Conservation (phyloP, 2,888 invertebrate genomes). For the Zygothrica quintamaculata region DNA sequence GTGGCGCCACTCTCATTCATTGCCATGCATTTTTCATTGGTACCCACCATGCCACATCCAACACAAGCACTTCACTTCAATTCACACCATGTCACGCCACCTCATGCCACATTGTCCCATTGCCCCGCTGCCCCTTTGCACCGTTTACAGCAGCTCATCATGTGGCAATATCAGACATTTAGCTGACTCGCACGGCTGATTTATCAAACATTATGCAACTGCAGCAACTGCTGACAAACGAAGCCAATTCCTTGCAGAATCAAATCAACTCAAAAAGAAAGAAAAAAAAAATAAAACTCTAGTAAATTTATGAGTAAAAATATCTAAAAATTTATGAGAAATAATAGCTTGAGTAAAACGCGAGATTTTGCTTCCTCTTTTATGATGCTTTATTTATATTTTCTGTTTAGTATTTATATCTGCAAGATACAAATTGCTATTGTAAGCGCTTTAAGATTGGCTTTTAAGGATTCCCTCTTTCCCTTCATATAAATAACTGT, state of each 20-base stretch:
- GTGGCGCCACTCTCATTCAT: conserved; percentile 37
- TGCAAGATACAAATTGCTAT: too few species aligned
- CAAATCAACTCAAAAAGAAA: too few species aligned
- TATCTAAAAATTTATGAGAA: too few species aligned
- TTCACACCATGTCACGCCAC: neutral
- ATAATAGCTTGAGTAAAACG: too few species aligned
- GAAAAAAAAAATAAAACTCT: too few species aligned
- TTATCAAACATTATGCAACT: conserved; percentile 57
- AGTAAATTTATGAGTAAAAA: too few species aligned
- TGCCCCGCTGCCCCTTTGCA: neutral
- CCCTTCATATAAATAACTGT: too few species aligned
- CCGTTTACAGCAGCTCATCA: conserved; percentile 16
- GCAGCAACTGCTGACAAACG: conserved; percentile 33
- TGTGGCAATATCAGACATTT: conserved; percentile 17
- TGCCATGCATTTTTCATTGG: conserved; percentile 47
- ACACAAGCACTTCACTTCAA: neutral
- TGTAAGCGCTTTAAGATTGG: too few species aligned
- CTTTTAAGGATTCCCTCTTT: too few species aligned
- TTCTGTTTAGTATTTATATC: too few species aligned
- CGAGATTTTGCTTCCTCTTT: too few species aligned
- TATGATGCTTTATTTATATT: too few species aligned
- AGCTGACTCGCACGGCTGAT: conserved; percentile 40
- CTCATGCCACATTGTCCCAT: neutral
- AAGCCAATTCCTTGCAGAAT: conserved; percentile 49
- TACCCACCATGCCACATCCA: conserved; percentile 3